These are phyloP conservation scores for Craterocephalus amniculus DNA, from an alignment of 2,797 vertebrate species.

Conservation along the genomic window DNA sequence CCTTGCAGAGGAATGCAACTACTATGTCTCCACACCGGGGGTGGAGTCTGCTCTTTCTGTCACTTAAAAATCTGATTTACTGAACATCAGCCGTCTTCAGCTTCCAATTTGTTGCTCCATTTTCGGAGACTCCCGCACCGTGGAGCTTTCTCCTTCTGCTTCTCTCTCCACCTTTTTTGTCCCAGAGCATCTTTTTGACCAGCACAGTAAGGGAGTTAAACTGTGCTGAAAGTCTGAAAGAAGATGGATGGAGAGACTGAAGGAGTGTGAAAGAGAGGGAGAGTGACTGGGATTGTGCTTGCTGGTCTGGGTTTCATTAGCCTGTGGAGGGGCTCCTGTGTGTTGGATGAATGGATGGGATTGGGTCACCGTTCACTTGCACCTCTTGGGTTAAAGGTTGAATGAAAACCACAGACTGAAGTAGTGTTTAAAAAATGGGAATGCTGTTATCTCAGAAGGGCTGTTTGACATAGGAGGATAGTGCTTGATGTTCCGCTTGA, in stretches of 20 bases:
- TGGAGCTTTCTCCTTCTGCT: slow-evolving; percentile 12
- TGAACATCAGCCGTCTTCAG: slow-evolving; percentile 56
- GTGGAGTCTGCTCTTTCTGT: slow-evolving; percentile 53
- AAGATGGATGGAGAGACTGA: slow-evolving; percentile 72
- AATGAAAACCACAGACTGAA: slow-evolving; percentile 37
- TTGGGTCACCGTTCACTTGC: slow-evolving; percentile 47
- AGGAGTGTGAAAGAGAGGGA: slow-evolving; percentile 54
- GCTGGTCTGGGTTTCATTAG: slow-evolving; percentile 74
- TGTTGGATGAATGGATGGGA: slow-evolving; percentile 59
- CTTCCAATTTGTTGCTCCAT: slow-evolving; percentile 46
- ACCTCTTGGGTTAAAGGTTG: slow-evolving; percentile 68
- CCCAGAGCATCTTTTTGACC: slow-evolving; percentile 50
- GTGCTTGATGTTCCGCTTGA: slow-evolving; percentile 7
- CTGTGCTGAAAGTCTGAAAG: slow-evolving; percentile 62
- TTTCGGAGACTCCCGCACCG: slow-evolving; percentile 7
- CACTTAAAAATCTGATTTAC: slow-evolving; percentile 67
- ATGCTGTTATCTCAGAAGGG: not conserved
- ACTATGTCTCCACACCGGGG: slow-evolving; percentile 42
- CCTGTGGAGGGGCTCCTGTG: slow-evolving; percentile 52
- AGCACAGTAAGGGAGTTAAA: slow-evolving; percentile 50
- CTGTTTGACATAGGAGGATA: not conserved
- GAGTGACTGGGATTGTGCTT: slow-evolving; percentile 46
- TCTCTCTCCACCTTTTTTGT: slow-evolving; percentile 15
- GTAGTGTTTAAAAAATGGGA: slow-evolving; percentile 17
- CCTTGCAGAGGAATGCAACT: slow-evolving; percentile 66